A percentile compares a stretch with the other conserved stretches of the same genome.
Conservation (phyloP, 2,888 invertebrate genomes). For the Ophioninae sp. region DNA sequence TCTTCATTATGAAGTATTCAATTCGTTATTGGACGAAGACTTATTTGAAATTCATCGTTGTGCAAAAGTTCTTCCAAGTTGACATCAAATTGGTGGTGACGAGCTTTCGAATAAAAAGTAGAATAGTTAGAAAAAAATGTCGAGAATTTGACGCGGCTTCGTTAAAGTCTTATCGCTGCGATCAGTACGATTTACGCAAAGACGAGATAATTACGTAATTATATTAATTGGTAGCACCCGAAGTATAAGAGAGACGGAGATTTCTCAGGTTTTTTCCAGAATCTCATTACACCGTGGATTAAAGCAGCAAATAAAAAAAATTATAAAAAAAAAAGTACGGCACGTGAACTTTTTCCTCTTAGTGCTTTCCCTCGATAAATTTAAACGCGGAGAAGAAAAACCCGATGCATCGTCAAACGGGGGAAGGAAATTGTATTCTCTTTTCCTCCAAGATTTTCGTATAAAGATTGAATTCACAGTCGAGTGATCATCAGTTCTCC, state of each 20-base stretch:
- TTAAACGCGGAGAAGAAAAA: slow-evolving; percentile 5
- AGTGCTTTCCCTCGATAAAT: slow-evolving; percentile 8
- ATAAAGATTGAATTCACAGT: slow-evolving; percentile 15
- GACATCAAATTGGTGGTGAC: neutral
- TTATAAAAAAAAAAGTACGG: neutral
- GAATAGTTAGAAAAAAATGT: no score
- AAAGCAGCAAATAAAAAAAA: neutral
- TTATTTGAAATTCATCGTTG: neutral
- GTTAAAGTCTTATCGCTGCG: neutral
- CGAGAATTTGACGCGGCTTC: neutral
- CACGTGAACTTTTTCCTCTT: neutral
- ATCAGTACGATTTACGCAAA: neutral
- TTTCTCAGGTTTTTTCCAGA: slow-evolving; percentile 7
- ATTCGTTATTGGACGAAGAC: neutral
- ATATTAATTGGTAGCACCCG: neutral
- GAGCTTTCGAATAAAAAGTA: neutral
- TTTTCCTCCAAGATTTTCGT: slow-evolving; percentile 3
- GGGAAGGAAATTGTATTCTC: neutral
- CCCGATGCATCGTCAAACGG: slow-evolving; percentile 14
- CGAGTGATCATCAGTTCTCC: slow-evolving; percentile 18
- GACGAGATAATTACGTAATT: neutral
- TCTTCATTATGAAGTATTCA: neutral
- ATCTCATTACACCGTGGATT: neutral
- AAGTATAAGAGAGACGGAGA: neutral
- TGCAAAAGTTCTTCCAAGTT: neutral